A percentile compares a stretch with the other conserved stretches of the same genome.
Conservation (phyloP, 2,888 invertebrate genomes). For the Koerneria pararmatus region DNA sequence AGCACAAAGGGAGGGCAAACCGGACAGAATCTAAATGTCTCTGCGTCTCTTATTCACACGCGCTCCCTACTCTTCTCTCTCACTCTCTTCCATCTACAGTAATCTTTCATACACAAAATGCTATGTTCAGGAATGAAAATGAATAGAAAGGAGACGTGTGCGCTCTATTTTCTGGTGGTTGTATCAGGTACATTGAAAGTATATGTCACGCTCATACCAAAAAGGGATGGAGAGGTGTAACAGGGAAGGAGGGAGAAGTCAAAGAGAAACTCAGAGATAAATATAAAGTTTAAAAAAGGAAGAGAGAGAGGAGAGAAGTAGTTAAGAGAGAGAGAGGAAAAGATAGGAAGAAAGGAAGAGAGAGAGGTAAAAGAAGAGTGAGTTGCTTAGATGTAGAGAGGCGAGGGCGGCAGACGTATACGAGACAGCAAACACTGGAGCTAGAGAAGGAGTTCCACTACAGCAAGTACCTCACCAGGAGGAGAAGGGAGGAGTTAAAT, state of each 20-base stretch:
- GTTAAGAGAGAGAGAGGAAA: background rate
- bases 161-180: no score
- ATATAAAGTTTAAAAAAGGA: background rate
- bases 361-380: background rate
- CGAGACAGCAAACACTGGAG: background rate
- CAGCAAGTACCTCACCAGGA: background rate
- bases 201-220: no score
- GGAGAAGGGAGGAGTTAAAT: background rate
- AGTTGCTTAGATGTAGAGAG: background rate
- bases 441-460: background rate
- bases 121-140: no score
- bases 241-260: constrained; percentile 13
- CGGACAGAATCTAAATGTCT: no score
- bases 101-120: no score
- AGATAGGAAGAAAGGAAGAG: background rate
- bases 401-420: background rate
- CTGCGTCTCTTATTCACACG: no score
- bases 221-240: background rate
- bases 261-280: background rate
- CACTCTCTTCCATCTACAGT: no score
- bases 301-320: no score
- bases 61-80: no score
- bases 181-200: no score
- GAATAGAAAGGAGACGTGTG: no score
- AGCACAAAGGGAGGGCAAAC: no score